Evolutionary conservation across 2,113 vertebrate species (phyloP).

Genomic region (Sterrhoptilus dennistouni): DNA sequence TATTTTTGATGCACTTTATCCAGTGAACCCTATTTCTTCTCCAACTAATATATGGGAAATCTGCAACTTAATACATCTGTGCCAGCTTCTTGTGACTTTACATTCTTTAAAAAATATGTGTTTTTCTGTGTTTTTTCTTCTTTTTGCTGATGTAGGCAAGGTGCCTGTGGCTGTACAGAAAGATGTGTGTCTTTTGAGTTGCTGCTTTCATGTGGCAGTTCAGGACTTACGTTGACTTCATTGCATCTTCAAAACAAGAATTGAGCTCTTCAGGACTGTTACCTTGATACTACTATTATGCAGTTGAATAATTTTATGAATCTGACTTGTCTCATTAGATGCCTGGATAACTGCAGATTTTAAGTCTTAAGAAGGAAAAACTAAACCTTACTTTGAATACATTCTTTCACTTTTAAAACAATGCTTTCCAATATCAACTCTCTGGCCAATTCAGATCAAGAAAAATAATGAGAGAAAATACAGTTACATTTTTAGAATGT

Average conservation of each 20-base stretch:
- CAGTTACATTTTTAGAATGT: not conserved
- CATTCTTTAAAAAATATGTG: not conserved
- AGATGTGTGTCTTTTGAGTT: slow-evolving; percentile 16
- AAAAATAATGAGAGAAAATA: not conserved
- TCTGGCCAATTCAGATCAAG: not conserved
- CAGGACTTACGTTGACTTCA: slow-evolving; percentile 28
- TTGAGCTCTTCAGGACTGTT: slow-evolving; percentile 26
- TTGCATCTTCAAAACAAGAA: not conserved
- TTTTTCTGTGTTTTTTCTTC: not conserved
- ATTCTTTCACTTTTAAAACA: not conserved
- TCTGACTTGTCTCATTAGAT: slow-evolving; percentile 16
- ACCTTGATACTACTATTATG: slow-evolving; percentile 7
- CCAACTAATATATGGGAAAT: not conserved
- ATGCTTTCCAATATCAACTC: not conserved
- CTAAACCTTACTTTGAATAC: not conserved
- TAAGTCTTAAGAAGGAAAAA: not conserved
- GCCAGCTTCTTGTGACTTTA: not conserved
- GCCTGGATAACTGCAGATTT: not conserved
- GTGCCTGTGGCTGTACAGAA: slow-evolving; percentile 8
- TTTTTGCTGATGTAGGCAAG: slow-evolving; percentile 40
- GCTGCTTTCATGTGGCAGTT: slow-evolving; percentile 26
- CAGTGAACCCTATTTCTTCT: not conserved
- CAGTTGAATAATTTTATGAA: slow-evolving; percentile 24
- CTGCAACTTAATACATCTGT: not conserved
- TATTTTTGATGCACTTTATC: not conserved